Percentiles rank a stretch among this genome's conserved stretches.
These are phyloP conservation scores for Eidolon helvum DNA, from an alignment of 2,113 vertebrate species.

Conservation along the genomic window DNA sequence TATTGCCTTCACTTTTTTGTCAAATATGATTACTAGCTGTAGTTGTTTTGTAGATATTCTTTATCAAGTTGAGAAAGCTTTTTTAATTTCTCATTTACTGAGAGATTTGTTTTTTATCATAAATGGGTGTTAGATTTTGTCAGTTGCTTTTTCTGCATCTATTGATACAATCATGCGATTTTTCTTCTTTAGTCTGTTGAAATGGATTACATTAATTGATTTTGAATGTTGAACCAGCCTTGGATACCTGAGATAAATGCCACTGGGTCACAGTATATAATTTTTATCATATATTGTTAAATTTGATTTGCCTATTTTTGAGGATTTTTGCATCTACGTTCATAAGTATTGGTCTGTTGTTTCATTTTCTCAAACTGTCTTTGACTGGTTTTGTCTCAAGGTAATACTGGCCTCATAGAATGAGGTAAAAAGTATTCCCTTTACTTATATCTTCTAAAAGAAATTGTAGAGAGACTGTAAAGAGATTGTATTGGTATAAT, in stretches of 20 bases:
- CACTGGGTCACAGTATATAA: background rate
- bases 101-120: background rate
- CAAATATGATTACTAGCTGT: background rate
- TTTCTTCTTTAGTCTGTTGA: background rate
- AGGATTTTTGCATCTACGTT: background rate
- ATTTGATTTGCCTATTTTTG: background rate
- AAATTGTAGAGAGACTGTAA: background rate
- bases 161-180: background rate
- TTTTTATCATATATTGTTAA: background rate
- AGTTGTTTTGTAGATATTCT: background rate
- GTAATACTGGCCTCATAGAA: background rate
- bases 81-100: background rate
- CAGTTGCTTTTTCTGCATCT: background rate
- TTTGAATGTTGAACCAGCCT: background rate
- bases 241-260: background rate
- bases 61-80: background rate
- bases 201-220: background rate
- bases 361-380: background rate
- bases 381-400: background rate
- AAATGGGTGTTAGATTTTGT: background rate
- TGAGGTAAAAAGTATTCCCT: background rate
- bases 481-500: background rate
- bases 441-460: background rate
- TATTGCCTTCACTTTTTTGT: background rate
- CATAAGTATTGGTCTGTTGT: background rate